Evolutionary conservation across 2,888 invertebrate species (phyloP), one percentile per base, ranked within the genome.

Genomic region (Melangyna quadrimaculata): DNA sequence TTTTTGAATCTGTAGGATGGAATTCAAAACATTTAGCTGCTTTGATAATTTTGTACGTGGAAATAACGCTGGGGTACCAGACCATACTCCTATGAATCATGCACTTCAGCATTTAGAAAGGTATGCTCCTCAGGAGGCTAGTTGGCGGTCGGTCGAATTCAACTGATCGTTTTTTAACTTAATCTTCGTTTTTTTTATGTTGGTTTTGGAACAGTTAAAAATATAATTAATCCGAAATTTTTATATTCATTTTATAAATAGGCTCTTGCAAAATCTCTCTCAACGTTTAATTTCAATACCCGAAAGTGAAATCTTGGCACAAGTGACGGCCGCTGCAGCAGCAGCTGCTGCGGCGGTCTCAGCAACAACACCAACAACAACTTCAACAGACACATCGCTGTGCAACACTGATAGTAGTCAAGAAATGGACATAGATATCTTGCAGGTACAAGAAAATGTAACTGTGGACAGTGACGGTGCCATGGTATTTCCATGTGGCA

Each of bases 1-100:
- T 3, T 69, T 29, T 67, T 29, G 19, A 45, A 70, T 35, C 89
- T 92, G 88, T 90, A 95, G 96, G 91, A 96, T 97, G 94, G 95
- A 96, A 90, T 95, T 95, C 89, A 95, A 96, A 89, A 97, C 96
- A 75, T 97, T 97, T 92, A 96, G 96, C 90, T 96, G 97, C 90
- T 98, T 95, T 90, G 96, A 96, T 91, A 98, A 98, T 93, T 98
- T 98, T 93, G 97, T 98, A 71, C 94, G 95, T 29, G 95, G 95
- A 89, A 95, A 95, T 92, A 95, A 95, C 90, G 95, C 95, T 79
- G 97, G 97, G n/a, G 95, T 95, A 19, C 98, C 98, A 3, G 94
- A 95, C 87, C 96, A 97, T 91, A 94, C 94, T n/a, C 94, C 95
- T 12, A 95, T 94, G 88, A 95, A 95, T 91, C 94, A 94, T 88